Evolutionary conservation across 2,797 vertebrate genomes (phyloP), one percentile per base, ranked within the genome.

Genomic region (Labeo calbasu): DNA sequence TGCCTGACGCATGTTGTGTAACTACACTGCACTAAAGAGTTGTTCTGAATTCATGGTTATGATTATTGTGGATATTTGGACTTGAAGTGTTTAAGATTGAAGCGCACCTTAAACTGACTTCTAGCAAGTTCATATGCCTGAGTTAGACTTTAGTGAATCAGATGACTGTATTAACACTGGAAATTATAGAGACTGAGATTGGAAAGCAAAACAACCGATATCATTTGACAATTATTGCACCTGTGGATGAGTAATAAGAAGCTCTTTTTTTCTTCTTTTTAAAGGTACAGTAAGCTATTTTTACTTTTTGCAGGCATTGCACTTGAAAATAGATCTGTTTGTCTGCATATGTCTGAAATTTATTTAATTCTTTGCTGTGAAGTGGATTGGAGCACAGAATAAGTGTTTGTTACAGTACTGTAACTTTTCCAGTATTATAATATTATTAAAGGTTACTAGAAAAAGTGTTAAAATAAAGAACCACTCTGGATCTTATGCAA

Each of bases 21-120:
- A 3, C 11, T 57, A 15, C 48, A 57, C 28, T 21, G 55, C 25
- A 46, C 32, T 71, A 28, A 71, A 69, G 10, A 11, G 32, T 9
- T 75, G 69, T 71, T 71, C 11, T 48, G 9, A 3, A 71, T 53
- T 51, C 11, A 17, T 43, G 59, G 17, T 75, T 57, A 4, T 0
- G 0, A 2, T 40, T 80, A 4, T 43, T 70, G 50, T 40, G 21
- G 4, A 32, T 61, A 48, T 81, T 81, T 72, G 23, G 32, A 40
- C 8, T 76, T 82, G 70, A 63, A 82, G 40, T 73, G 70, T 40
- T 50, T 25, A 14, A 21, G 28, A 65, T 50, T 83, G 61, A 83
- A 66, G 43, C 55, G 72, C 72, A 76, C 48, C 2, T 76, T 50
- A 21, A 23, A 70, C 50, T 23, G 11, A 51, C 40, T 36, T 9